Conservation (phyloP, 2,888 invertebrate genomes). For the Mellilla xanthometata region DNA sequence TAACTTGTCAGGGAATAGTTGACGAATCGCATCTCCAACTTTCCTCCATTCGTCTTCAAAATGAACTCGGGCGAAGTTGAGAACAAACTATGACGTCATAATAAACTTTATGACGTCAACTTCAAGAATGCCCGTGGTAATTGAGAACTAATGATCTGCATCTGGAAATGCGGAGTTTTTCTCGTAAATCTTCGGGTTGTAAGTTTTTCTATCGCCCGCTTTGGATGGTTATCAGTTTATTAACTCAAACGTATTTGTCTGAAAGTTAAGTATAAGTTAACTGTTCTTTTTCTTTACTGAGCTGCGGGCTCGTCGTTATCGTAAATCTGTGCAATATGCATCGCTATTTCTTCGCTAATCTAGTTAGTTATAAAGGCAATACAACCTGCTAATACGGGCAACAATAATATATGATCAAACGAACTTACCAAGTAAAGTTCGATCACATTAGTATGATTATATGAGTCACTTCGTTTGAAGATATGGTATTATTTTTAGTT, state of each 20-base stretch:
- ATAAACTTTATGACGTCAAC: constrained; percentile 12
- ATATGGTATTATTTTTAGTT: too few relatives aligned
- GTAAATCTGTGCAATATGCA: too few relatives aligned
- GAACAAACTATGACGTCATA: constrained; percentile 12
- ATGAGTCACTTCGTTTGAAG: too few relatives aligned
- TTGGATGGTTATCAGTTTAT: constrained; percentile 16
- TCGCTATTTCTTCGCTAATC: too few relatives aligned
- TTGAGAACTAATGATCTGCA: constrained; percentile 53
- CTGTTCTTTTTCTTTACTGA: too few relatives aligned
- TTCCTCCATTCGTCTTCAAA: constrained; percentile 45
- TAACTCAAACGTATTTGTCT: background rate
- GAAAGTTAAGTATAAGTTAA: too few relatives aligned
- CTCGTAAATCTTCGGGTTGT: constrained; percentile 28
- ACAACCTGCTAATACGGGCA: too few relatives aligned
- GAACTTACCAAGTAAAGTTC: too few relatives aligned
- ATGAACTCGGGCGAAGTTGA: constrained; percentile 28
- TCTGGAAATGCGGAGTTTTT: constrained; percentile 28
- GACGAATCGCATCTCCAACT: constrained; percentile 41
- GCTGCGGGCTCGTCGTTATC: too few relatives aligned
- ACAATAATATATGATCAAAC: too few relatives aligned
- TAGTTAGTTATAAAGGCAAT: too few relatives aligned
- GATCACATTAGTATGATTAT: too few relatives aligned
- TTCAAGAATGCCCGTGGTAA: constrained; percentile 32
- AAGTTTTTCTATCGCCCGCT: constrained; percentile 21
- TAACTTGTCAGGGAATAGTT: constrained; percentile 31